Evolutionary conservation across 37 sponge, comb jelly and placozoan genomes (phyloP).

Genomic region (Spongilla lacustris): DNA sequence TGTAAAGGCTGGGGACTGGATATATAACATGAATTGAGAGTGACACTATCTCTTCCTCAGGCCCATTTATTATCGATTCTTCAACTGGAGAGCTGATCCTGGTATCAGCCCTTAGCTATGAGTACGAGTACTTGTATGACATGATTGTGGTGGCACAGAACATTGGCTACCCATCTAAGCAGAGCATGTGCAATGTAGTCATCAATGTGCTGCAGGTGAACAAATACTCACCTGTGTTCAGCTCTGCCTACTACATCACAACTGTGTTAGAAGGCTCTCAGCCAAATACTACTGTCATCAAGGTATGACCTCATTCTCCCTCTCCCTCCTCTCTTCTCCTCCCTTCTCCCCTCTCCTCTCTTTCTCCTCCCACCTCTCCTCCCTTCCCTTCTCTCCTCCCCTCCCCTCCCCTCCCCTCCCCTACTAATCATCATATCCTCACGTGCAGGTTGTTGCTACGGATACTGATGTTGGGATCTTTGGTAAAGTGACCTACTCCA

Average conservation of each 20-base stretch:
- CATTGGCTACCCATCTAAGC: background rate
- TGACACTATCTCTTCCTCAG: background rate
- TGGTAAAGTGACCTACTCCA: conserved; percentile 28
- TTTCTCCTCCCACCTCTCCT: background rate
- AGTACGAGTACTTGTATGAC: background rate
- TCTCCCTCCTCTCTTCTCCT: background rate
- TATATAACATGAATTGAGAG: no score
- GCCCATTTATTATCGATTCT: background rate
- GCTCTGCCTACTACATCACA: background rate
- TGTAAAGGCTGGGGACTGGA: no score
- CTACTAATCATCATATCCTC: background rate
- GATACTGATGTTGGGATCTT: conserved; percentile 37
- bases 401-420: background rate
- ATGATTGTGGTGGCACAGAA: background rate
- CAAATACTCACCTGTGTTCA: background rate
- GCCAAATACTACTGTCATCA: background rate
- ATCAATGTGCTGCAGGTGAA: background rate
- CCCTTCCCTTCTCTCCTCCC: background rate
- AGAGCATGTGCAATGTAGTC: background rate
- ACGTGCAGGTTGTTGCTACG: conserved; percentile 41
- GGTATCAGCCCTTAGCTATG: background rate
- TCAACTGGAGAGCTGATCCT: background rate
- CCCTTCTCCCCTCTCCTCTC: background rate
- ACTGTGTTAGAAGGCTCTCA: background rate
- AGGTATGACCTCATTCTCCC: background rate